These are phyloP conservation scores for Microtus oregoni DNA, from an alignment of 2,113 vertebrate genomes.

Conservation along the genomic window DNA sequence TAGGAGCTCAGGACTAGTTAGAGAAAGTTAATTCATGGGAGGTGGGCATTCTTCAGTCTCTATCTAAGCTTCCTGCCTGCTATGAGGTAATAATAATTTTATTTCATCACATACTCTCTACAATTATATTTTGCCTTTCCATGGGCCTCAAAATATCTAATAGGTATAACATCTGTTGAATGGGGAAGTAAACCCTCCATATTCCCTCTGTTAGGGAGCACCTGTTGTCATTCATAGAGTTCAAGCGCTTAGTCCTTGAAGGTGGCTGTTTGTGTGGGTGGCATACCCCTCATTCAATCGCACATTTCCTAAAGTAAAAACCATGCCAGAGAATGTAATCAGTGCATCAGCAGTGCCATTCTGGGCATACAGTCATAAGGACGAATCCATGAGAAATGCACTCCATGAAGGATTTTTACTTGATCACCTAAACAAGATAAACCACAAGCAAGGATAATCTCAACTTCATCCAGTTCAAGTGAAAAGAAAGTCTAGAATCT, in stretches of 20 bases:
- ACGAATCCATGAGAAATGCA: not conserved
- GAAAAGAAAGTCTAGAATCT: not conserved
- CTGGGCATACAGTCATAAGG: not conserved
- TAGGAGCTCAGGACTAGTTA: not conserved
- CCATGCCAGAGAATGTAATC: not conserved
- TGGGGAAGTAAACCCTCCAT: not conserved
- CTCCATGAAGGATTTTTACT: not conserved
- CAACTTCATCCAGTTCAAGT: not conserved
- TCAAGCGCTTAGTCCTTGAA: not conserved
- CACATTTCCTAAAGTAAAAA: not conserved
- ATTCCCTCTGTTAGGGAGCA: not conserved
- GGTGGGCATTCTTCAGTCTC: too few species aligned
- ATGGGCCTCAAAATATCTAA: not conserved
- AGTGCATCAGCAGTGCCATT: not conserved
- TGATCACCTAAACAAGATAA: not conserved
- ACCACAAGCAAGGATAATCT: not conserved
- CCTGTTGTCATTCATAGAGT: not conserved
- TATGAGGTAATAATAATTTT: not conserved
- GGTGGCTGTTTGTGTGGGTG: not conserved
- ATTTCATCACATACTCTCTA: not conserved
- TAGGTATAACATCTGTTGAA: not conserved
- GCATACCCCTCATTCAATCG: not conserved
- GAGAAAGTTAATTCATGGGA: not conserved
- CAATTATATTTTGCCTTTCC: not conserved
- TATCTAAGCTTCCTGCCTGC: not conserved